phyloP scores from a whole-genome alignment of 2,888 invertebrate genomes.

The Stegana nigrithorax region DNA sequence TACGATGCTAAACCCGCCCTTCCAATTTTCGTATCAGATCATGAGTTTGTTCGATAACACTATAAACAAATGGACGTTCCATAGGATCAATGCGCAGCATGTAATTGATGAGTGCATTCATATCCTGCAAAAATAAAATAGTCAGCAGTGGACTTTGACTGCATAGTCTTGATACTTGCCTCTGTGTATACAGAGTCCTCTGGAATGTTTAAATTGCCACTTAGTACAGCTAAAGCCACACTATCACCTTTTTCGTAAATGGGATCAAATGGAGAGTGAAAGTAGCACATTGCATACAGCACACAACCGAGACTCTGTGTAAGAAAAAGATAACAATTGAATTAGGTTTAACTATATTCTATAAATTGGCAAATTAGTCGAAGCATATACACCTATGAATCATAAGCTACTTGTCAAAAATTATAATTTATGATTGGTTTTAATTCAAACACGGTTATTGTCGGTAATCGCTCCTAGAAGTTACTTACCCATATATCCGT shows the following conservation, averaged over 20 bases:
- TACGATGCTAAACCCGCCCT: constrained; percentile 71
- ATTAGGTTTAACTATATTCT: not conserved
- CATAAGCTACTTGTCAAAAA: too few species aligned
- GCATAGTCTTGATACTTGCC: constrained; percentile 36
- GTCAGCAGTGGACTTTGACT: not conserved
- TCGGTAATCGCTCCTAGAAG: constrained; percentile 60
- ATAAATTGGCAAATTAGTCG: not conserved
- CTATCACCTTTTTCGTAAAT: constrained; percentile 88
- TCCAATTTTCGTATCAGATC: constrained; percentile 73
- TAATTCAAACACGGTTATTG: too few species aligned
- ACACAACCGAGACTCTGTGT: constrained; percentile 85
- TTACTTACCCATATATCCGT: constrained; percentile 82
- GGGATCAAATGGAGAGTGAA: constrained; percentile 86
- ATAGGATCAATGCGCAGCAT: constrained; percentile 81
- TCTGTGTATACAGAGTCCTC: constrained; percentile 75
- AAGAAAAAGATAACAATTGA: not conserved
- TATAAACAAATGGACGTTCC: constrained; percentile 82
- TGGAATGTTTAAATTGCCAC: constrained; percentile 79
- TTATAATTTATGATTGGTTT: too few species aligned
- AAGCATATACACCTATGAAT: not conserved
- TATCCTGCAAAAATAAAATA: constrained; percentile 70
- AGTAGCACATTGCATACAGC: constrained; percentile 86
- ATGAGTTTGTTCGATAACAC: constrained; percentile 75
- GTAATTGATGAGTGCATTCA: constrained; percentile 77
- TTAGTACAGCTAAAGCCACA: constrained; percentile 85